A percentile compares a stretch with the other conserved stretches of the same genome.
Evolutionary conservation across 2,113 vertebrate species (phyloP).

Genomic region (Corydoras sp.): DNA sequence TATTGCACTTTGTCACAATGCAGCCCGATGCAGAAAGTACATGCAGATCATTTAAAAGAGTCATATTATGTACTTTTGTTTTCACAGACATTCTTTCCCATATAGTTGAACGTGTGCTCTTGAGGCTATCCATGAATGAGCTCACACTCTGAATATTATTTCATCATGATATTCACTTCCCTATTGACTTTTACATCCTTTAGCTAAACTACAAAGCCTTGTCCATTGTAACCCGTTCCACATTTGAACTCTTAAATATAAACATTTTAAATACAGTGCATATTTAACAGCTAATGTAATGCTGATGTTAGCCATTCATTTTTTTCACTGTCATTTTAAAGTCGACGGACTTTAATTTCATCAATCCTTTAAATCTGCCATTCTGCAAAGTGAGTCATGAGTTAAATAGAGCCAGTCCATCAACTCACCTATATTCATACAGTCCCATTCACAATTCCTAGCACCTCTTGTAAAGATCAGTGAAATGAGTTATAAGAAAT

Average conservation of each 20-base stretch:
- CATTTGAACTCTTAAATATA: constrained; percentile 1
- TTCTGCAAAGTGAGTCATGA: too few species aligned
- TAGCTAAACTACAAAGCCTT: not conserved
- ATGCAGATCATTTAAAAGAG: not conserved
- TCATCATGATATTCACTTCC: too few species aligned
- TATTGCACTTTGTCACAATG: constrained; percentile 35
- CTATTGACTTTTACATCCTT: too few species aligned
- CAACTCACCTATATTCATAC: too few species aligned
- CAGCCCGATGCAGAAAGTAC: constrained; percentile 18
- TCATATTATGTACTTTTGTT: not conserved
- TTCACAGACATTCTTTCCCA: not conserved
- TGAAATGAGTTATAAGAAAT: too few species aligned
- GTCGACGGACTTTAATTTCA: too few species aligned
- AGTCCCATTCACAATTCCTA: too few species aligned
- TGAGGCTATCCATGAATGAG: not conserved
- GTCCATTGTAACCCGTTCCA: not conserved
- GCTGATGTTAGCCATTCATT: not conserved
- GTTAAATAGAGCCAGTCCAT: too few species aligned
- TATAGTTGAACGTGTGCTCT: not conserved
- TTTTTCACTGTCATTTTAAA: not conserved
- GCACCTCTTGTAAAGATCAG: too few species aligned
- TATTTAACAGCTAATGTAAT: constrained; percentile 14
- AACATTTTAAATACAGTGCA: constrained; percentile 22
- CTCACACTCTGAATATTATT: too few species aligned
- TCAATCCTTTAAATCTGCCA: not conserved